Base-by-base conservation (phyloP, 2,113 vertebrate genomes). In the Cyanoderma ruficeps region DNA sequence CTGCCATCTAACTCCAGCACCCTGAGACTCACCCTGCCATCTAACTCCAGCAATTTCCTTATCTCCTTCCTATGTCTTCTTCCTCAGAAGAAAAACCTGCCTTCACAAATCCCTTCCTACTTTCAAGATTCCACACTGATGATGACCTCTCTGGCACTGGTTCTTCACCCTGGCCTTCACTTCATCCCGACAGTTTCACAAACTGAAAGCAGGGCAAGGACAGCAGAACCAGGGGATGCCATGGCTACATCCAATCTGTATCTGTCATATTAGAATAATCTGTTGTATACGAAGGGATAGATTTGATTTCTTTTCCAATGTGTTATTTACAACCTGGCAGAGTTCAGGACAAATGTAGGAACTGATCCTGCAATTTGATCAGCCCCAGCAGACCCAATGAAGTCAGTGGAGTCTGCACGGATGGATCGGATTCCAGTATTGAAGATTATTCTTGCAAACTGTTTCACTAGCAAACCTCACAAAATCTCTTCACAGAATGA, bases 311-410 rank as follows among this genome's bases (percentile, higher is more conserved):
- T 61, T 68, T 87, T 77, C 64, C 56, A 60, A 39, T 72, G 71
- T 74, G 82, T 39, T 91, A 76, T 70, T 93, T 96, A 85, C 78
- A 74, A 33, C 90, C 91, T 90, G 82, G 55, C 91, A 90, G 79
- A 93, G 82, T 74, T 86, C 67, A 70, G n/a, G 59, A 52, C 83
- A 59, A 74, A 82, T 15, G 57, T 46, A 82, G 65, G 84, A 97
- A 83, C 79, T 46, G 82, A 90, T 95, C 92, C 78, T 83, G 92
- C 75, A 90, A 94, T 83, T 80, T 63, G 78, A 96, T 80, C 84
- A 79, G 74, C 57, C 25, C 15, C 31, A 17, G 56, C 74, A 90
- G 89, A 50, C 50, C 88, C 81, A 87, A 0, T 59, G 89, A 85
- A 91, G 55, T 77, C 90, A 95, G 47, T 35, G 75, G 74, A 84